Evolutionary conservation across 2,113 vertebrate genomes (phyloP).

Genomic region (Rattus norvegicus): DNA sequence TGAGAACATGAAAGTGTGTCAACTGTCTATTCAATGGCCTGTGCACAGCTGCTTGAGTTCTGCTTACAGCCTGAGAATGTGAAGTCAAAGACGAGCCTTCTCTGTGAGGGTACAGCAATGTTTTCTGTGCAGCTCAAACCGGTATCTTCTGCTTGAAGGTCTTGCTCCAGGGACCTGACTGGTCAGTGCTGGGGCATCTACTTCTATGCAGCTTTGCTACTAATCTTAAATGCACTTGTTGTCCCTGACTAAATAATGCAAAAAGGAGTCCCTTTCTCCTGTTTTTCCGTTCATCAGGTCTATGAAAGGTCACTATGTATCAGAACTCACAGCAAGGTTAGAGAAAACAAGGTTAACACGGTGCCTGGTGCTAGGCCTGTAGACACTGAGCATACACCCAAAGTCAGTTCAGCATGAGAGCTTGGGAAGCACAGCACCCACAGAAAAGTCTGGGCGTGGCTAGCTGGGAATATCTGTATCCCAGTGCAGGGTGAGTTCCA

Average conservation of each 20-base stretch:
- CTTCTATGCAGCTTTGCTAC: neutral
- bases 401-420: conserved; percentile 42
- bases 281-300: conserved; percentile 32
- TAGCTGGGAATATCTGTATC: neutral
- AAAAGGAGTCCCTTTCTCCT: neutral
- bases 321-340: neutral
- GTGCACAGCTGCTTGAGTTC: neutral
- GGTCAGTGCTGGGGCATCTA: neutral
- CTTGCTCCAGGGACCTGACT: neutral
- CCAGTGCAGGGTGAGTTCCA: neutral
- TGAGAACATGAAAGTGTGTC: neutral
- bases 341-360: conserved; percentile 16
- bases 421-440: neutral
- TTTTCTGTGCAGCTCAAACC: neutral
- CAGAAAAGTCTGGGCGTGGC: neutral
- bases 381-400: neutral
- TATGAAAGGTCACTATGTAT: neutral
- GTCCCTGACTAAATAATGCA: conserved; percentile 1
- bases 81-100: neutral
- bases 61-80: neutral
- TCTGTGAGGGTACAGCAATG: neutral
- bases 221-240: neutral
- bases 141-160: neutral
- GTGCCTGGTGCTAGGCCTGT: neutral
- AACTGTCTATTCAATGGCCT: neutral